Base-by-base conservation (phyloP, 2,888 invertebrate genomes). In the Myopa tessellatipennis region DNA sequence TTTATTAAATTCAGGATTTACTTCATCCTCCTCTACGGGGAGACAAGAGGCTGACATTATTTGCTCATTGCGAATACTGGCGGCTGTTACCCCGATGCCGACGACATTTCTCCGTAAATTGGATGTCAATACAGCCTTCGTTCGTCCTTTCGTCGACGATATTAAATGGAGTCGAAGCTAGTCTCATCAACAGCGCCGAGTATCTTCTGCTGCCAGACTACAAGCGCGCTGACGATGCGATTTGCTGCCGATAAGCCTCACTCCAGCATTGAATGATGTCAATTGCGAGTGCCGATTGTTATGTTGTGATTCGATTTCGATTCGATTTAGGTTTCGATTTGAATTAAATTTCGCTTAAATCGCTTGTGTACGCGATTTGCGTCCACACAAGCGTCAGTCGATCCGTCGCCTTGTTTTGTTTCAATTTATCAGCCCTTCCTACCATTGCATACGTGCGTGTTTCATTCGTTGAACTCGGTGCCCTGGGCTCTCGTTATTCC, bases 201-300 rank as follows among this genome's bases (percentile, higher is more conserved):
- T 26, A 26, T 26, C 26, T 26, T 26, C 26, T 26, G 26, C 26
- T 26, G 26, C 26, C 26, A 26, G 26, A 26, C 26, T 26, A 26
- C 26, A 26, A 26, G 26, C 26, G 26, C 26, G 79, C 79, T 78
- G 76, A 78, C 78, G 77, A 67, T 69, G 73, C 34, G 68, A 78
- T 79, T 77, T 78, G 65, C 77, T 74, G 63, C 68, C 58, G 76
- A 63, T 73, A 10, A 50, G 36, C 16, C 16, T 34, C 14, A 6
- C 50, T 50, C 10, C 52, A 52, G 12, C 50, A 4, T 18, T n/a
- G 36, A 74, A 65, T 65, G 36, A 63, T 74, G 74, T 36, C 65
- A 74, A 65, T 65, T 74, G 52, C 50, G 65, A 26, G 34, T 65
- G 26, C 65, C 63, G 52, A 65, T 74, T 65, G 63, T 65, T 65